phyloP scores from a whole-genome alignment of 2,888 invertebrate species.

The Acrobasis repandana region DNA sequence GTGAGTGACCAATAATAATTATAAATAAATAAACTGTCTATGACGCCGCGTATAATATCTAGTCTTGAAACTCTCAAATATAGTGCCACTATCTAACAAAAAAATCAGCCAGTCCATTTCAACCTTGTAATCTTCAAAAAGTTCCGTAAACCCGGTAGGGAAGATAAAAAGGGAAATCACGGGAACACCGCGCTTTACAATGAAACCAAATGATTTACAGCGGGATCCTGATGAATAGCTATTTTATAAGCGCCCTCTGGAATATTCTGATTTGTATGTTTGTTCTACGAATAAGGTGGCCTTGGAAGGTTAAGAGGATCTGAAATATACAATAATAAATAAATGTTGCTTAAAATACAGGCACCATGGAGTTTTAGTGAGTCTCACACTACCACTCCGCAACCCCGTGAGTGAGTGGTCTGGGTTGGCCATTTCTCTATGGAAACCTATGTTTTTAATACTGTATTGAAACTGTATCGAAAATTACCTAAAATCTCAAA shows the following conservation, averaged over 20 bases:
- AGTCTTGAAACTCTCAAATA: no score
- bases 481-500: no score
- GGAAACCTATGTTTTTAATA: no score
- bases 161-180: conserved; percentile 30
- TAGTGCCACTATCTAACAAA: neutral
- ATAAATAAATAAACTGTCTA: no score
- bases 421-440: no score
- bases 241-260: conserved; percentile 32
- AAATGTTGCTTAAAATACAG: no score
- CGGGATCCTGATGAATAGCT: conserved; percentile 34
- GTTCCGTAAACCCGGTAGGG: conserved; percentile 34
- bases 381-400: no score
- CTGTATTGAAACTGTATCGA: no score
- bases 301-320: conserved; percentile 10
- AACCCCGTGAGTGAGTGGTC: no score
- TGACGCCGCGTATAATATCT: no score
- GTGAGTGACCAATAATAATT: no score
- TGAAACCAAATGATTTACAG: conserved; percentile 37
- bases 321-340: neutral
- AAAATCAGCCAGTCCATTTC: conserved; percentile 2
- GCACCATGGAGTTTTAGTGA: no score
- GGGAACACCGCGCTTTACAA: conserved; percentile 29
- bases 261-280: conserved; percentile 33
- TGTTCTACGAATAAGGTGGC: conserved; percentile 14
- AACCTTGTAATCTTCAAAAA: neutral